Base-by-base conservation (phyloP, 1,140 invertebrate genomes). In the Trichonephila inaurata region DNA sequence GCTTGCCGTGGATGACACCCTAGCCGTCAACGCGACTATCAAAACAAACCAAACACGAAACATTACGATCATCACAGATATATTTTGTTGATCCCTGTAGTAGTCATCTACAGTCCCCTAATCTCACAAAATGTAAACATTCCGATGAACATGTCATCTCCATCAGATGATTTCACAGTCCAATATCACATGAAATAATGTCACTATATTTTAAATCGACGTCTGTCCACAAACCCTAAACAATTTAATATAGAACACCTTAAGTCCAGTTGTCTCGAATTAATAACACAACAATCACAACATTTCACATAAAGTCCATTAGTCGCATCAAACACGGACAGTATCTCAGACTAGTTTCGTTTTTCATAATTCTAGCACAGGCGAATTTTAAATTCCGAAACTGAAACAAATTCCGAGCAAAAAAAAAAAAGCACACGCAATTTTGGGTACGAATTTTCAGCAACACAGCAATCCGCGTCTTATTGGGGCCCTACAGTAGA, bases 1-100 rank as follows among this genome's bases (percentile, higher is more conserved):
- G n/a, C 16, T 40, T 18, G 96, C 66, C 19, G 60, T 44, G 58
- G n/a, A 24, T n/a, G 62, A 62, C 44, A 62, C n/a, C 28, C n/a
- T 33, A 24, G 66, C 66, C 21, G 51, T 28, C 44, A 58, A 69
- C 40, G 69, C 44, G 69, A 90, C 16, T 44, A 81, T n/a, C n/a
- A 90, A n/a, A 10, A 51, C 24, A 16, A 82, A 60, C 89, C 69
- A 90, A 28, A 90, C 21, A 61, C 66, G 89, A 28, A 82, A 18
- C 87, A 72, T 66, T 6, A 24, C 62, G 21, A 89, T 10, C 66
- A 51, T 72, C 21, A 85, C 44, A 85, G 6, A n/a, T 58, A 19
- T 58, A 85, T 85, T 44, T 19, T 60, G 51, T 33, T 72, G 4
- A 28, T 16, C 28, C 16, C 24, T 33, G 2, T 72, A 14, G 69